These are phyloP conservation scores for Drosophila burlai DNA, from an alignment of 1,140 invertebrate species.

Conservation along the genomic window DNA sequence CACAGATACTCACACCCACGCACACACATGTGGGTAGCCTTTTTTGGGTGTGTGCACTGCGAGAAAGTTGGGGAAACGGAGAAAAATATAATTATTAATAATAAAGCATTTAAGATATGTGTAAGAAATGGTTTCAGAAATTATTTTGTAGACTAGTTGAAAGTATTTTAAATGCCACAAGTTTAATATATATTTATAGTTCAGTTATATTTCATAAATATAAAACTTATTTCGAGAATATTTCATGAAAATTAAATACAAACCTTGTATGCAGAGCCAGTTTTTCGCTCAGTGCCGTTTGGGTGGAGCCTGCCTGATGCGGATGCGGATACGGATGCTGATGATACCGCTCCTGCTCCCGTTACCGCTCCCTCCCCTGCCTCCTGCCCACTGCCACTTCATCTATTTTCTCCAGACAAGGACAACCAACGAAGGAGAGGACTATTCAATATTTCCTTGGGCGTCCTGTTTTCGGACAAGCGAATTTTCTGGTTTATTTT, in stretches of 20 bases:
- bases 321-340: slow-evolving; percentile 36
- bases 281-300: slow-evolving; percentile 12
- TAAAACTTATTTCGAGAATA: too few relatives aligned
- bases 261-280: neutral
- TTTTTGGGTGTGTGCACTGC: slow-evolving; percentile 5
- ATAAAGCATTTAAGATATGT: too few relatives aligned
- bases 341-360: slow-evolving; percentile 54
- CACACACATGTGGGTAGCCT: neutral
- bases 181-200: too few relatives aligned
- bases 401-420: slow-evolving; percentile 22
- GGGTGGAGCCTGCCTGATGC: slow-evolving; percentile 50
- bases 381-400: slow-evolving; percentile 9
- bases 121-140: too few relatives aligned
- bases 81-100: neutral
- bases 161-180: neutral
- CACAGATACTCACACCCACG: neutral
- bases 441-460: slow-evolving; percentile 63
- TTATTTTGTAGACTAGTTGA: too few relatives aligned
- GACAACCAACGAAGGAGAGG: slow-evolving; percentile 18
- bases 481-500: neutral
- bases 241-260: too few relatives aligned
- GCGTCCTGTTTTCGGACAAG: slow-evolving; percentile 21
- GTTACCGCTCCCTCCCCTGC: neutral
- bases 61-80: neutral
- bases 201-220: too few relatives aligned